phyloP scores from a whole-genome alignment of 2,113 vertebrate species.

The Apeltes quadracus region DNA sequence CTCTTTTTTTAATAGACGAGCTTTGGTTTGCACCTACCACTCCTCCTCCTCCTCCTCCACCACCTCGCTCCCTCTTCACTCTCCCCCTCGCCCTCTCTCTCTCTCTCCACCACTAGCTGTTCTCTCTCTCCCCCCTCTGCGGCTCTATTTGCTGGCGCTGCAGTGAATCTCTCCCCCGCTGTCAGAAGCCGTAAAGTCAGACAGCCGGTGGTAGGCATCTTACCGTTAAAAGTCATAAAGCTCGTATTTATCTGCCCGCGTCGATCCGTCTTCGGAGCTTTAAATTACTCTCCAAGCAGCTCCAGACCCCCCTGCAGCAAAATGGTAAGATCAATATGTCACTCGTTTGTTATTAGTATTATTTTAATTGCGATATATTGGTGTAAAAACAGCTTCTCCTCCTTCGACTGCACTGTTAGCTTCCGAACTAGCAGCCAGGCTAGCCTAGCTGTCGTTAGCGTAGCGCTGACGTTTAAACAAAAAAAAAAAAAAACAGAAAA shows the following conservation, averaged over 20 bases:
- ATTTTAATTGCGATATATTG: background rate
- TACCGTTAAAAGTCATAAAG: conserved; percentile 13
- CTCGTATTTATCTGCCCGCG: background rate
- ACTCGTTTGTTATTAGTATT: background rate
- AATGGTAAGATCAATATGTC: conserved; percentile 19
- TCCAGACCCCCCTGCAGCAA: background rate
- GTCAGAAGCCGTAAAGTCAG: conserved; percentile 19
- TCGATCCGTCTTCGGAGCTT: conserved; percentile 8
- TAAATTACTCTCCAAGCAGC: background rate
- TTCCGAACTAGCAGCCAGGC: background rate
- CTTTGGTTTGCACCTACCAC: conserved; percentile 20
- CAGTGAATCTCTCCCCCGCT: conserved; percentile 50
- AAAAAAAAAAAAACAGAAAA: background rate
- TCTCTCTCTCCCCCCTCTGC: conserved; percentile 1
- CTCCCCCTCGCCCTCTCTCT: background rate
- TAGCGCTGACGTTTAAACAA: background rate
- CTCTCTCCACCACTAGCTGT: background rate
- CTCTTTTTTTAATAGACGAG: background rate
- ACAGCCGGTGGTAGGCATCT: conserved; percentile 13
- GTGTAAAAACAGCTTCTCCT: conserved; percentile 1
- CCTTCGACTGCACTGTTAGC: conserved; percentile 30
- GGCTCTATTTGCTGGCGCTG: conserved; percentile 51
- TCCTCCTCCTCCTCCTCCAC: conserved; percentile 14
- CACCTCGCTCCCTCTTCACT: background rate
- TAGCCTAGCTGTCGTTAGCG: conserved; percentile 28